Conservation (phyloP, 2,797 vertebrate species). For the Trematomus bernacchii region DNA sequence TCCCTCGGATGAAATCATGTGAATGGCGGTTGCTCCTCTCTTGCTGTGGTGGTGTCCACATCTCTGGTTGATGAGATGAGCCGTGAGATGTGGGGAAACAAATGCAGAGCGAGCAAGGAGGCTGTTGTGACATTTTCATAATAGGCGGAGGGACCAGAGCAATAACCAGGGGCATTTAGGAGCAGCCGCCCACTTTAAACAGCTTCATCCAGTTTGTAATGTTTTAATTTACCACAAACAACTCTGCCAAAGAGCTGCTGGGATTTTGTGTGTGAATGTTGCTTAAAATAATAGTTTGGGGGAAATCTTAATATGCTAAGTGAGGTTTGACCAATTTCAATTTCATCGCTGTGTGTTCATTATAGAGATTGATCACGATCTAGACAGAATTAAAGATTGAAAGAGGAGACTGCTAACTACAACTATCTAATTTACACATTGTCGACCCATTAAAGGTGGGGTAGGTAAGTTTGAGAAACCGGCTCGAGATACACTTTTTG, state of each 20-base stretch:
- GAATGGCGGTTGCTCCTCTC: conserved; percentile 26
- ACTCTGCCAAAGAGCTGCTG: neutral
- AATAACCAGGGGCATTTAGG: conserved; percentile 1
- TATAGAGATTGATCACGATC: neutral
- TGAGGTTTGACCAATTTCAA: too few species aligned
- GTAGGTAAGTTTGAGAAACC: too few species aligned
- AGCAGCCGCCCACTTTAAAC: neutral
- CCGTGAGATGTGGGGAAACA: conserved; percentile 52
- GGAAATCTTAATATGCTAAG: neutral
- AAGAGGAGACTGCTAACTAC: too few species aligned
- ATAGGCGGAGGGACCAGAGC: conserved; percentile 23
- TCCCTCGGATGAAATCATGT: conserved; percentile 44
- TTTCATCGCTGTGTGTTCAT: neutral
- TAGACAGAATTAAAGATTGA: neutral
- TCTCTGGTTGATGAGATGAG: conserved; percentile 48
- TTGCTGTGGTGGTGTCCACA: conserved; percentile 6
- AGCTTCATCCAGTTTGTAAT: neutral
- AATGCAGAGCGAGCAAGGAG: conserved; percentile 4
- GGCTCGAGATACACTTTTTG: too few species aligned
- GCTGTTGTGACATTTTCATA: conserved; percentile 49
- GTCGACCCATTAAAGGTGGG: neutral
- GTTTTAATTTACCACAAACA: neutral
- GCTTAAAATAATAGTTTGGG: neutral
- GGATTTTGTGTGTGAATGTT: neutral
- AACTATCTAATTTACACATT: too few species aligned